Evolutionary conservation across 2,888 invertebrate species (phyloP), one percentile per base, ranked within the genome.

Genomic region (Hypena proboscidalis): DNA sequence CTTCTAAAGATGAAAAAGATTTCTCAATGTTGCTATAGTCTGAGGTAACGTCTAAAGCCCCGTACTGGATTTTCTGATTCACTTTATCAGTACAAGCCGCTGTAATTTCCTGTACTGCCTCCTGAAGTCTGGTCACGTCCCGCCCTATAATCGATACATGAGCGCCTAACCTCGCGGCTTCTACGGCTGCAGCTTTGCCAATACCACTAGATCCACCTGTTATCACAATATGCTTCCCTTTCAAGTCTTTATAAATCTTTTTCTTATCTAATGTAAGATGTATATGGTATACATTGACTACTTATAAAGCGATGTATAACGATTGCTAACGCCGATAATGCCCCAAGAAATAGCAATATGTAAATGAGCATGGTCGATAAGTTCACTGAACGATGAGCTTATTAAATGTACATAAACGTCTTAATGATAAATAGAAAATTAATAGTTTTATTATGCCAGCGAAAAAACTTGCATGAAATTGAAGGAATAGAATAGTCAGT

Each of bases 181-280:
- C 93, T 14, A 94, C 89, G 0, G 98, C 98, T 7, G 96, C 81
- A 43, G 95, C 93, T 80, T 96, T 95, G 0, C 99, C 99, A 65
- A 99, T 99, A 4, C 99, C 99, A 85, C 97, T 97, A 0, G 98
- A 98, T 6, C 98, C 99, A 26, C 99, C 99, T 15, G 98, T 98
- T 27, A 99, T 91, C 11, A 95, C 93, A 17, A 95, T 93, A 85
- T 95, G 94, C 67, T 90, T 92, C 3, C 87, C 89, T 26, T 83
- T 64, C 32, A 93, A 72, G 51, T 80, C 61, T 45, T 70, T 81
- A 43, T 82, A 86, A 13, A 57, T 56, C 37, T 58, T 69, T 74
- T 72, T 82, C 43, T 78, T 85, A 51, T 80, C 84, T 37, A 64
- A 42, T 1, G 65, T 67, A 15, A 61, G 65, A 58, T 78, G 48